Conservation (phyloP, 2,113 vertebrate genomes). For the Odocoileus hemionus region DNA sequence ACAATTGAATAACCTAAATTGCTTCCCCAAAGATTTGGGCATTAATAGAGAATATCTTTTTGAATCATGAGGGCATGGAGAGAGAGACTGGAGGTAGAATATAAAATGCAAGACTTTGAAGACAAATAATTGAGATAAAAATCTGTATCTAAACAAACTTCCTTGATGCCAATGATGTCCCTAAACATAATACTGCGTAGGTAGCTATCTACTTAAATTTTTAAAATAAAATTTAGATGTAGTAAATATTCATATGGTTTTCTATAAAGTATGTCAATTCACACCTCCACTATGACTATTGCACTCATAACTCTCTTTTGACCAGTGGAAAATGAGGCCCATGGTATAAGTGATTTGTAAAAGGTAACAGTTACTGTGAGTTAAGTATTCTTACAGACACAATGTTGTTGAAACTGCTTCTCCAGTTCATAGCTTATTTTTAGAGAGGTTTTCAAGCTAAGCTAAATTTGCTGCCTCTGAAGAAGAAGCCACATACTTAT, state of each 20-base stretch:
- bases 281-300: background rate
- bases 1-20: background rate
- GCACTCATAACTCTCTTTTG: background rate
- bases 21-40: background rate
- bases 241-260: background rate
- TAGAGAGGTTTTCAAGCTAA: background rate
- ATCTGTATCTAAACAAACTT: background rate
- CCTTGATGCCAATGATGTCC: too few species aligned
- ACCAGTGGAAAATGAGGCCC: background rate
- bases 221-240: background rate
- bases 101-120: background rate
- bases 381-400: background rate
- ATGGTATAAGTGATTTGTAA: background rate
- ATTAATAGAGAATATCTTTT: background rate
- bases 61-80: background rate
- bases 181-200: background rate
- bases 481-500: too few species aligned
- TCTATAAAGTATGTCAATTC: background rate
- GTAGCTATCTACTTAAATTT: background rate
- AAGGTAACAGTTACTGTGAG: background rate
- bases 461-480: background rate
- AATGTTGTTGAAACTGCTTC: background rate
- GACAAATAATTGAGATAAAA: background rate
- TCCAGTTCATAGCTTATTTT: background rate
- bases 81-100: background rate